phyloP scores from a whole-genome alignment of 1,140 invertebrate species.

The Akabosia matsudoensis region DNA sequence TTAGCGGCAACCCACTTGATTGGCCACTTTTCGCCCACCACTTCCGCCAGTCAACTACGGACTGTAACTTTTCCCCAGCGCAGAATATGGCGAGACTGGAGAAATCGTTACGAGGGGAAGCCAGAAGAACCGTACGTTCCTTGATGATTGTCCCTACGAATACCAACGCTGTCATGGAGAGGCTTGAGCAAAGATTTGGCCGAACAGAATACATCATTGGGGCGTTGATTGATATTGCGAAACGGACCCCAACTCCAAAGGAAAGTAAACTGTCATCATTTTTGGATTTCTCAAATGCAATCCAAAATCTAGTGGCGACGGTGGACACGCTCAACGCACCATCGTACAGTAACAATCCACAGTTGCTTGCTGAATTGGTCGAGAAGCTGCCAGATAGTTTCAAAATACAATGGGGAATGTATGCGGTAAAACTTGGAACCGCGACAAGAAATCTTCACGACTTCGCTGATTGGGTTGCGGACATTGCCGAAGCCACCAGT shows the following conservation, averaged over 20 bases:
- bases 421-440: neutral
- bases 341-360: neutral
- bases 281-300: neutral
- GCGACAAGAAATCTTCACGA: neutral
- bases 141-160: constrained; percentile 1
- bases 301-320: neutral
- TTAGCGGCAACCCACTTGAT: constrained; percentile 6
- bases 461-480: neutral
- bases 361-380: neutral
- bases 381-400: neutral
- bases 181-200: neutral
- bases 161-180: neutral
- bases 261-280: neutral
- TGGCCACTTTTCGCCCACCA: constrained; percentile 26
- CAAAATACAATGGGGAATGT: neutral
- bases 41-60: neutral
- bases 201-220: neutral
- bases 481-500: neutral
- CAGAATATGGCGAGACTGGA: constrained; percentile 22
- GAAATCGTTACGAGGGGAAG: constrained; percentile 26
- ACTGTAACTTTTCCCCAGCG: constrained; percentile 20
- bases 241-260: neutral
- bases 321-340: neutral
- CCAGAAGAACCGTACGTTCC: constrained; percentile 3
- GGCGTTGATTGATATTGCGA: neutral